Evolutionary conservation across 2,113 vertebrate species (phyloP).

Genomic region (Recurvirostra avosetta): DNA sequence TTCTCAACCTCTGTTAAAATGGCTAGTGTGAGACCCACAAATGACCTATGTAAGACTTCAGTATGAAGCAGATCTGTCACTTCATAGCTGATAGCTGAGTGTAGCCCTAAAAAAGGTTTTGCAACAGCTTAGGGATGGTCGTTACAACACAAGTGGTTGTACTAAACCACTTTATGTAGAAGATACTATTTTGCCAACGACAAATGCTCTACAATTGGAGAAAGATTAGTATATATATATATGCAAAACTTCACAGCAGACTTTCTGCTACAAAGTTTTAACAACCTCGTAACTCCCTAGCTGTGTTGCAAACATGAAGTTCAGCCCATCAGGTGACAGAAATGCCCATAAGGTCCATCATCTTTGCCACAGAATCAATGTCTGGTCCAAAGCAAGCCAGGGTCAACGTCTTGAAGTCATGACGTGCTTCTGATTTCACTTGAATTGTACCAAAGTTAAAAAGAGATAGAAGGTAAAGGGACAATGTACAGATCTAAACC

Average conservation of each 20-base stretch:
- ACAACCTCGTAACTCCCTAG: background rate
- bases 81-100: background rate
- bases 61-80: background rate
- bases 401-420: background rate
- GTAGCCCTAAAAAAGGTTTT: background rate
- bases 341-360: background rate
- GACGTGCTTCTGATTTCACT: background rate
- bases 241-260: background rate
- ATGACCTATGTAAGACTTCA: background rate
- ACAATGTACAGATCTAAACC: background rate
- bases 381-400: background rate
- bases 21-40: rapidly evolving
- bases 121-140: background rate
- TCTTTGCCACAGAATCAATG: background rate
- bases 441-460: background rate
- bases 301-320: background rate
- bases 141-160: background rate
- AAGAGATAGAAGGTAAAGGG: background rate
- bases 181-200: background rate
- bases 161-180: background rate
- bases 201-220: background rate
- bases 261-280: background rate
- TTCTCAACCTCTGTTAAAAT: background rate
- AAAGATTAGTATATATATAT: background rate
- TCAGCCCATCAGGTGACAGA: background rate